Conservation (phyloP, 2,113 vertebrate species). For the Menura novaehollandiae region DNA sequence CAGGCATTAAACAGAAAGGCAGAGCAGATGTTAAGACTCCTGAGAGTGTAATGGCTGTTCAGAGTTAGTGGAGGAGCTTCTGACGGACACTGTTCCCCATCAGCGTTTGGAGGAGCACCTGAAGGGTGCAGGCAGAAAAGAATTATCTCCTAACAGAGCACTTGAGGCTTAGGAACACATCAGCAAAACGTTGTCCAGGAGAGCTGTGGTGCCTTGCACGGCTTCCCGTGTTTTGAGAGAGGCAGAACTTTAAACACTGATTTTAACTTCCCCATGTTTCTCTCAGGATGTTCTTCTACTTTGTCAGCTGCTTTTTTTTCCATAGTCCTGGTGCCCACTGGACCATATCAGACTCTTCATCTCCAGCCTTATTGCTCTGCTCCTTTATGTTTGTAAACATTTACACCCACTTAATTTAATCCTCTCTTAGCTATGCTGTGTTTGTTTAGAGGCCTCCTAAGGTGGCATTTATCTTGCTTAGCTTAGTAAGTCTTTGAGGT, state of each 20-base stretch:
- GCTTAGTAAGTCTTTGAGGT: background rate
- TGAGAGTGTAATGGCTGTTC: background rate
- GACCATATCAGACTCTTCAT: background rate
- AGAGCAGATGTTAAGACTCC: background rate
- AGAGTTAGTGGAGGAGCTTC: background rate
- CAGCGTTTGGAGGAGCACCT: background rate
- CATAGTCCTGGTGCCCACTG: background rate
- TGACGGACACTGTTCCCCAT: rapidly evolving
- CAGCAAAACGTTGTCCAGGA: background rate
- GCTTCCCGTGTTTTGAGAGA: background rate
- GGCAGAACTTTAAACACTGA: background rate
- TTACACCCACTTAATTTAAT: slow-evolving; percentile 18
- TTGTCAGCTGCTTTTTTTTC: background rate
- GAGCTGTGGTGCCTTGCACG: background rate
- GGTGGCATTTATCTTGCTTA: background rate
- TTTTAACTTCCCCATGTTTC: background rate
- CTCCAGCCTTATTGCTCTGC: background rate
- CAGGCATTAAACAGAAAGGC: background rate
- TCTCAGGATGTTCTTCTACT: background rate
- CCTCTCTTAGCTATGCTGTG: background rate
- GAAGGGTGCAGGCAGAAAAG: background rate
- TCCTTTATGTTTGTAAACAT: slow-evolving; percentile 31
- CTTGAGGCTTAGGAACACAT: background rate
- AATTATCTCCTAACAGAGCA: rapidly evolving
- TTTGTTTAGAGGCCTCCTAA: slow-evolving; percentile 21